These are phyloP conservation scores for Melanotaenia pygmaea DNA, from an alignment of 2,797 vertebrate species.

Conservation along the genomic window DNA sequence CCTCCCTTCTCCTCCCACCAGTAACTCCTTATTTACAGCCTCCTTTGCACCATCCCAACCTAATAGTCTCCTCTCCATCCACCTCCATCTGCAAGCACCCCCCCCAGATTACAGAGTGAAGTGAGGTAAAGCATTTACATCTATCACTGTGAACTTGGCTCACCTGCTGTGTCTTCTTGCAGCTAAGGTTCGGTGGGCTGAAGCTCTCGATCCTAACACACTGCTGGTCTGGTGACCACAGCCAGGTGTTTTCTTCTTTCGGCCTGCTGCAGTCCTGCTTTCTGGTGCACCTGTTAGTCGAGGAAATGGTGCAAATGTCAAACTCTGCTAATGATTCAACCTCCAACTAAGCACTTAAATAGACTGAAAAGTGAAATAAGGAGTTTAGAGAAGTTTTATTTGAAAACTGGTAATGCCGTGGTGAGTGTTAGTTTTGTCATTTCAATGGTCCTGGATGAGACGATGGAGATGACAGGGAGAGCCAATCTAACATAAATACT, in stretches of 20 bases:
- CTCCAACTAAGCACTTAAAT: background rate
- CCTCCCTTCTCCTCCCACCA: too few species aligned
- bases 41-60: too few species aligned
- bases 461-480: background rate
- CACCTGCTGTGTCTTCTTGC: conserved; percentile 78
- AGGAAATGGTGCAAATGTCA: background rate
- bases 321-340: background rate
- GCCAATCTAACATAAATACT: too few species aligned
- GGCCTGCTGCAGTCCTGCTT: conserved; percentile 85
- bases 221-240: conserved; percentile 89
- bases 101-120: too few species aligned
- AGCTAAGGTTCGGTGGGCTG: conserved; percentile 89
- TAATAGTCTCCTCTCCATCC: too few species aligned
- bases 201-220: conserved; percentile 87
- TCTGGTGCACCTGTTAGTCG: conserved; percentile 86
- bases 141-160: background rate
- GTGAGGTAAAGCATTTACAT: background rate
- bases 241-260: conserved; percentile 85
- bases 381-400: background rate
- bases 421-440: background rate
- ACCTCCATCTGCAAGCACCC: too few species aligned
- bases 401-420: background rate
- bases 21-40: too few species aligned
- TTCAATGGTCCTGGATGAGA: background rate
- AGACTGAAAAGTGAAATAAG: background rate